These are phyloP conservation scores for Trichogramma evanescens DNA, from an alignment of 2,888 invertebrate species.

Conservation along the genomic window DNA sequence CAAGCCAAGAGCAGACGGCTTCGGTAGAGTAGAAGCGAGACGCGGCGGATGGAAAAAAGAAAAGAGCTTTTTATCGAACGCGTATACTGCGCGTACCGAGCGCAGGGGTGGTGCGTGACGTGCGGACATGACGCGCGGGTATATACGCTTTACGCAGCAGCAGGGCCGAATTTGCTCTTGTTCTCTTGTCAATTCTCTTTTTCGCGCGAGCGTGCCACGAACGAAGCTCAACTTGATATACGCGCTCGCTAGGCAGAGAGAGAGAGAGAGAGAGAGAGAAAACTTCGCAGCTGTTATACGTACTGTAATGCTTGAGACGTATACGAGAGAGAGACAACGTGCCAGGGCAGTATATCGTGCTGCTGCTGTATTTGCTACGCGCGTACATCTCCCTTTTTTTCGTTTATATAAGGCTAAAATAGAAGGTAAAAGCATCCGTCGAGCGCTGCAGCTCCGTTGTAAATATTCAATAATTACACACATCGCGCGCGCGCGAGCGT, in stretches of 20 bases:
- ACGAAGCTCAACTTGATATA: no score
- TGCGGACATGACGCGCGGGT: not conserved
- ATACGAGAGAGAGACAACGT: not conserved
- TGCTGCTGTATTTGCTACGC: no score
- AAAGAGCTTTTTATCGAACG: constrained; percentile 1
- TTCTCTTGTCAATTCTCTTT: not conserved
- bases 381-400: no score
- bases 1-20: not conserved
- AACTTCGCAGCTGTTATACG: no score
- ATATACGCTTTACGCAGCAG: not conserved
- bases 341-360: not conserved
- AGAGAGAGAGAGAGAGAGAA: no score
- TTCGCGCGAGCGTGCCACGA: no score
- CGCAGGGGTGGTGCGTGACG: not conserved
- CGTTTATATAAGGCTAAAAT: not conserved
- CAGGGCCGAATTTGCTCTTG: constrained; percentile 9
- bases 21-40: not conserved
- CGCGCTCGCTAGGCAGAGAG: no score
- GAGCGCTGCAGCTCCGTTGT: not conserved
- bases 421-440: not conserved
- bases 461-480: constrained; percentile 4
- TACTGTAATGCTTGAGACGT: no score
- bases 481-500: no score
- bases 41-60: not conserved
- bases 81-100: not conserved